These are phyloP conservation scores for Microcebus griseorufus DNA, from an alignment of 2,113 vertebrate genomes.

Conservation along the genomic window DNA sequence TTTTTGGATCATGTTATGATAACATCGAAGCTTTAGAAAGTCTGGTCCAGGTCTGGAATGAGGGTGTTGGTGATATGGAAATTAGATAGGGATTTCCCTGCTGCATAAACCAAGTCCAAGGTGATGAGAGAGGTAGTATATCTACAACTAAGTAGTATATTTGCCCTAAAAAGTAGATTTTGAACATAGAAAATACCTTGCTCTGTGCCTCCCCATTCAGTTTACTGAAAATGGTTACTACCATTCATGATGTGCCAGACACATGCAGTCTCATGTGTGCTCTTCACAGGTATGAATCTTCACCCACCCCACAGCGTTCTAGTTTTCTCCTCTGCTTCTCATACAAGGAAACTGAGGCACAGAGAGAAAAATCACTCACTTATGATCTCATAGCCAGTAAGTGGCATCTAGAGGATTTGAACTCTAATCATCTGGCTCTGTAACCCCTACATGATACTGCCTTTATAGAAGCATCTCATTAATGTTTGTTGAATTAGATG, in stretches of 20 bases:
- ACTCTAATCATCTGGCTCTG: background rate
- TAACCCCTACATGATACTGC: background rate
- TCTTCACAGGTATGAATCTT: background rate
- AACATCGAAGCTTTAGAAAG: constrained; percentile 17
- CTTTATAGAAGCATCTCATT: background rate
- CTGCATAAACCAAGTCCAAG: background rate
- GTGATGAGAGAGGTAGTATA: background rate
- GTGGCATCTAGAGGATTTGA: background rate
- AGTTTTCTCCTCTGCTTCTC: background rate
- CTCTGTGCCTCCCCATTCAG: background rate
- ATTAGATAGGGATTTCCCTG: background rate
- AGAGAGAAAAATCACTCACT: background rate
- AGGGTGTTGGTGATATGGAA: background rate
- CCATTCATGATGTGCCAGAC: background rate
- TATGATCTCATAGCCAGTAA: background rate
- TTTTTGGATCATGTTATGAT: background rate
- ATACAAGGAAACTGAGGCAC: background rate
- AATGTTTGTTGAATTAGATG: background rate
- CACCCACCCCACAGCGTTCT: background rate
- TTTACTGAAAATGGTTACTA: background rate
- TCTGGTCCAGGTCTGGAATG: background rate
- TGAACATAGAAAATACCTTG: background rate
- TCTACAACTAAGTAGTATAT: background rate
- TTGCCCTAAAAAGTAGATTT: background rate
- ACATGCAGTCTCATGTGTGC: background rate